Conservation (phyloP, 2,888 invertebrate genomes). For the Spodoptera exigua region DNA sequence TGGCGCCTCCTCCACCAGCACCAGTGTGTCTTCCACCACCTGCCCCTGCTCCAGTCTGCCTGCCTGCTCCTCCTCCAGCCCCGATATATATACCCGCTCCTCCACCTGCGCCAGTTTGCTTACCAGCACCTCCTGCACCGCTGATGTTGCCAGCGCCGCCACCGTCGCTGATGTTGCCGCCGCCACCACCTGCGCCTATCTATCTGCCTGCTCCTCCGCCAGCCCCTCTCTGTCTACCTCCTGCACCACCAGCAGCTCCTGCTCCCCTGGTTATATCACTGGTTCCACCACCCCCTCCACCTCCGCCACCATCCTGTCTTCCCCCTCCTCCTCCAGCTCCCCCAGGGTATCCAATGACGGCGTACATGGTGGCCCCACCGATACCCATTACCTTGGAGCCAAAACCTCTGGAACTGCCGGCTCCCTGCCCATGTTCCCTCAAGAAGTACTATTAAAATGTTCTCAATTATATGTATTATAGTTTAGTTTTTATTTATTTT, state of each 20-base stretch:
- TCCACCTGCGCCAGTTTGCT: slow-evolving; percentile 48
- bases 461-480: slow-evolving; percentile 4
- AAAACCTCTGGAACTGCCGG: slow-evolving; percentile 68
- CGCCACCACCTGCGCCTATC: slow-evolving; percentile 39
- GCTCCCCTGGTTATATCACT: slow-evolving; percentile 72
- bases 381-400: slow-evolving; percentile 80
- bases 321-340: slow-evolving; percentile 69
- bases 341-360: slow-evolving; percentile 77
- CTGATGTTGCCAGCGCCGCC: slow-evolving; percentile 42
- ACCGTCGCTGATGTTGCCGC: slow-evolving; percentile 45
- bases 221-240: slow-evolving; percentile 50
- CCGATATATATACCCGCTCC: slow-evolving; percentile 49
- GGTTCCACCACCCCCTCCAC: slow-evolving; percentile 68
- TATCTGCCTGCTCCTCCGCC: slow-evolving; percentile 42
- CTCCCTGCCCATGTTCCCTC: slow-evolving; percentile 60
- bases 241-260: slow-evolving; percentile 54
- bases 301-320: slow-evolving; percentile 49
- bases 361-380: slow-evolving; percentile 78
- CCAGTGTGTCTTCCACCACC: slow-evolving; percentile 52
- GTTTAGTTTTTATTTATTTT: slow-evolving; percentile 52
- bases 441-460: slow-evolving; percentile 48
- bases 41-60: slow-evolving; percentile 56
- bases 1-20: slow-evolving; percentile 54
- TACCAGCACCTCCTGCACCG: slow-evolving; percentile 51
- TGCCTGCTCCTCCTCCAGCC: slow-evolving; percentile 59